A percentile compares a stretch with the other conserved stretches of the same genome.
Conservation (phyloP, 1,140 invertebrate genomes). For the Conopomorpha cramerella region DNA sequence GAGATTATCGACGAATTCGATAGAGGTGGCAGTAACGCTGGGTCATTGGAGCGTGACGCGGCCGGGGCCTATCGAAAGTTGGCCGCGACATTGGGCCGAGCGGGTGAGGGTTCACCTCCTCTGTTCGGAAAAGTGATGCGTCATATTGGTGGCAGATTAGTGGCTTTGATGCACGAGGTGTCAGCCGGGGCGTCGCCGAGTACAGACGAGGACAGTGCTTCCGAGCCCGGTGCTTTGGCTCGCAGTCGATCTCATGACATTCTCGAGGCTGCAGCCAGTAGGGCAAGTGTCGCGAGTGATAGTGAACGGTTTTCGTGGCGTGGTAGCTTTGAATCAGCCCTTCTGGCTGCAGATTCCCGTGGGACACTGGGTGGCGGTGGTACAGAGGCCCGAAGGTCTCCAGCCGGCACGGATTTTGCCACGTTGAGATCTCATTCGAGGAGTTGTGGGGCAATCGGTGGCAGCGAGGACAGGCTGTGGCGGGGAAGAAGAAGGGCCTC, state of each 20-base stretch:
- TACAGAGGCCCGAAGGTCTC: constrained; percentile 75
- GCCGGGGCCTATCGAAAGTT: constrained; percentile 83
- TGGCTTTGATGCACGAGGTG: constrained; percentile 91
- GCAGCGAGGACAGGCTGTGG: constrained; percentile 60
- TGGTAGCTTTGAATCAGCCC: constrained; percentile 86
- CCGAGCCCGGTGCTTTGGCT: constrained; percentile 55
- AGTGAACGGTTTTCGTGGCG: constrained; percentile 88
- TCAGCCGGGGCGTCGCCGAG: constrained; percentile 79
- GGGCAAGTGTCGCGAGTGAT: constrained; percentile 80
- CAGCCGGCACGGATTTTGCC: constrained; percentile 78
- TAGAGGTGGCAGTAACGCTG: constrained; percentile 66
- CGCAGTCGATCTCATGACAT: constrained; percentile 79
- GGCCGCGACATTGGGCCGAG: constrained; percentile 77
- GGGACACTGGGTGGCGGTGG: constrained; percentile 75
- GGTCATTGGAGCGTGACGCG: constrained; percentile 72
- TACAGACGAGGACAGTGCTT: constrained; percentile 77
- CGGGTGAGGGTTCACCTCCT: constrained; percentile 78
- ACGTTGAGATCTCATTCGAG: constrained; percentile 76
- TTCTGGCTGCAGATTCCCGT: constrained; percentile 80
- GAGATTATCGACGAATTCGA: constrained; percentile 86
- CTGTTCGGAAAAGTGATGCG: constrained; percentile 92
- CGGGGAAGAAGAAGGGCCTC: constrained; percentile 59
- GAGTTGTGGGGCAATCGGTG: constrained; percentile 81
- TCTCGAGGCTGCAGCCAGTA: constrained; percentile 61
- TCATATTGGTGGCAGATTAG: constrained; percentile 86